Evolutionary conservation across 2,888 invertebrate genomes (phyloP), one percentile per base, ranked within the genome.

Genomic region (Caenorhabditis macrosperma): DNA sequence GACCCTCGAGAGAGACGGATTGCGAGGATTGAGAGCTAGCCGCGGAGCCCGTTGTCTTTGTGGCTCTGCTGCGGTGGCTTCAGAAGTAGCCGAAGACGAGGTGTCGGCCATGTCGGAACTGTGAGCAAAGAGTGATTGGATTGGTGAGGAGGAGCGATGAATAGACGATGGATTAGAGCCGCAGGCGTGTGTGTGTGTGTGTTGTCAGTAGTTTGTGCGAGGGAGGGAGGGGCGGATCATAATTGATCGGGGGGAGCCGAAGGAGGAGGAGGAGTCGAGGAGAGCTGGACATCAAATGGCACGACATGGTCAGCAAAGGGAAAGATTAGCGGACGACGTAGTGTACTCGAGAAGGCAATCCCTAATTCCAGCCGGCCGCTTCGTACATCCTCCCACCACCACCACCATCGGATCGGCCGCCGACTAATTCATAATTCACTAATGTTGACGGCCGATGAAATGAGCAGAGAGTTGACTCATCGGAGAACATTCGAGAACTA

Each of bases 261-360:
- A 24, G 38, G 69, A 52, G 69, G 69, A 52, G 69, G 68, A 57
- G 68, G 55, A 48, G 30, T 55, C 46, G 35, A 46, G 30, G 46
- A 22, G 17, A 15, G 2, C 26, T 41, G 20, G 28, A 54, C 20
- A 52, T 26, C 26, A 52, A 26, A 28, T 26, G 52, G n/a, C 52
- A 52, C 67, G 57, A 57, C 67, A 57, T 48, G 15, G 46, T 41
- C 33, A 57, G 44, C 38, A n/a, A n/a, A n/a, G n/a, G 20, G 20
- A 4, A n/a, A 22, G 38, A 12, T 41, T 26, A 30, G 22, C 50
- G 17, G 20, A 17, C 28, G 57, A 35, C 26, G 26, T 28, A 48
- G 30, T 50, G 59, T 30, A 46, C 28, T 67, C 10, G 48, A 52
- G 26, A 41, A 17, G n/a, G 46, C n/a, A 26, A 41, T 66, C n/a